Base-by-base conservation (phyloP, 2,888 invertebrate species). In the Bellardia pandia region DNA sequence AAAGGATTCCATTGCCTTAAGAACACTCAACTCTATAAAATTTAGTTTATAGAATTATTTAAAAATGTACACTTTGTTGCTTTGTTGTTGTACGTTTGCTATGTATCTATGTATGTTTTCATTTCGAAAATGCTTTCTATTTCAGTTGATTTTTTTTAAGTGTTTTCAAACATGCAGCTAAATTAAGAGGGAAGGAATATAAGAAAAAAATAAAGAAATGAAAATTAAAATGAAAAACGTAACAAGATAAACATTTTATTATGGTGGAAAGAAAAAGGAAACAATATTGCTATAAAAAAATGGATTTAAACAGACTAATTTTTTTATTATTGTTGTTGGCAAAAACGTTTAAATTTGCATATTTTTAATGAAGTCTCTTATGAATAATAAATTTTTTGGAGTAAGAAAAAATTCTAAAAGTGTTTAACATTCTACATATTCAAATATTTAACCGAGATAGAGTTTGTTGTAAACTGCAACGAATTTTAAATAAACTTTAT, bases 371-470 rank as follows among this genome's bases (percentile, higher is more conserved):
- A 74, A 74, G 48, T 48, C 58, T n/a, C 58, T 75, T 45, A 48
- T 75, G 74, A 62, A 75, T 62, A 75, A 60, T 48, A 62, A 74
- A 48, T 48, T 66, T 58, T 69, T 53, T 51, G n/a, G 33, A 37
- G 33, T 2, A 51, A 53, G 2, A 7, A 51, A 53, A 13, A 23
- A 42, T 45, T 11, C 13, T 68, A n/a, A 68, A 45, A 14, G n/a
- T 53, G 14, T 16, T 56, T 56, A 7, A 23, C 23, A 8, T 0
- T 6, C n/a, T n/a, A 14, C 6, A 9, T 16, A 13, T 2, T 8
- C 16, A n/a, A 16, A 23, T 45, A 45, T 45, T 45, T 11, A 45
- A 23, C 0, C 23, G 16, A 23, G 56, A 16, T 16, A 56, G 23
- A 23, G 56, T 8, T 7, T 56, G 56, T 13, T 13, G 4, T 51